Base-by-base conservation (phyloP, 2,113 vertebrate genomes). In the Oryzias melastigma region DNA sequence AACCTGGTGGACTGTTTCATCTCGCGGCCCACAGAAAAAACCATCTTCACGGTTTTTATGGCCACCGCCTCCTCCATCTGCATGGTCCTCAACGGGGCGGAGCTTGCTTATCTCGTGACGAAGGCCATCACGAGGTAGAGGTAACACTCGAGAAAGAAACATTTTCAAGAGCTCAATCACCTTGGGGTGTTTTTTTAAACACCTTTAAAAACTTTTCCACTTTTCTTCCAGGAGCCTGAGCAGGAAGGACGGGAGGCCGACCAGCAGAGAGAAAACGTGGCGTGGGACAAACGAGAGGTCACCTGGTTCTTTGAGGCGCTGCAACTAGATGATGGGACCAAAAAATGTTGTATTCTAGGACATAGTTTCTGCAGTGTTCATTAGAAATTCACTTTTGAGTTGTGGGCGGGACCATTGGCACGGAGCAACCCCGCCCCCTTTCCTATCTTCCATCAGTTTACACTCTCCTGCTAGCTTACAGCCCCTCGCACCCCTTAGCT, bases 1-100 rank as follows among this genome's bases (percentile, higher is more conserved):
- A 90, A 92, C 67, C 62, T 83, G 73, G 91, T 92, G 68, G 90
- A 91, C 80, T 92, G 90, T 24, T 91, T 91, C 53, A 77, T 90
- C 60, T 90, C 87, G 1, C 84, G 90, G 1, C 90, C 90, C 48
- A 89, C 89, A 0, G 87, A 89, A 76, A 90, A 90, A 73, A 89
- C 85, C 12, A 67, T 90, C 72, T 89, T 90, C 77, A 89, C 81
- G 3, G 63, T 91, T 22, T 90, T 92, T 76, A 91, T 92, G 90
- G 86, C 89, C 17, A 75, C 82, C 0, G 62, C 86, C 17, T 91
- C 91, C 0, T 86, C 77, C 16, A 74, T 90, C 73, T 92, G 91
- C 71, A 78, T 89, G 52, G 72, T 91, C 52, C 86, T 91, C 10
- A 92, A 92, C 64, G 43, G 89, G 73, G 87, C 85, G 2, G 91